phyloP scores from a whole-genome alignment of 1,140 invertebrate genomes.

The Papilio machaon region DNA sequence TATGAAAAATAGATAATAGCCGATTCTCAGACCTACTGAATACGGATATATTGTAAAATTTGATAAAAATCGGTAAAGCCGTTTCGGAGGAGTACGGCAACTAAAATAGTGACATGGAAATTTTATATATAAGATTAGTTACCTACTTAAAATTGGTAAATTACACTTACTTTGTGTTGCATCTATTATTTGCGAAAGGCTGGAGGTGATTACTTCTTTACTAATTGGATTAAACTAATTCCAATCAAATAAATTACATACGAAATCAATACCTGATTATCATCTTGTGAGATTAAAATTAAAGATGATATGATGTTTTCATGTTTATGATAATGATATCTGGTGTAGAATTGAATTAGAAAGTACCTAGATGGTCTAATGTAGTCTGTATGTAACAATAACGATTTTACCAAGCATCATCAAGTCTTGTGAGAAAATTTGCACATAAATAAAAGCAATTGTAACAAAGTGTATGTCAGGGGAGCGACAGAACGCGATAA shows the following conservation, averaged over 20 bases:
- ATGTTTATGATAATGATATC: neutral
- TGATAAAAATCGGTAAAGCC: too few relatives aligned
- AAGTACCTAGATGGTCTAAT: neutral
- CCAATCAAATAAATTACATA: too few relatives aligned
- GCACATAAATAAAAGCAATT: constrained; percentile 31
- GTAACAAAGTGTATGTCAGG: neutral
- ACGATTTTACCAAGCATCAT: constrained; percentile 7
- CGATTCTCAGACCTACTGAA: too few relatives aligned
- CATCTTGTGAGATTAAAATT: neutral
- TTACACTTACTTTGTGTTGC: too few relatives aligned
- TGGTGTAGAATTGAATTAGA: constrained; percentile 5
- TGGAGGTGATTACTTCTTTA: too few relatives aligned
- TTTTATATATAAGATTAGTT: too few relatives aligned
- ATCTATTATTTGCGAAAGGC: neutral
- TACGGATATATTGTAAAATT: too few relatives aligned
- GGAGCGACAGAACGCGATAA: constrained; percentile 35
- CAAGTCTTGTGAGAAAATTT: constrained; percentile 25
- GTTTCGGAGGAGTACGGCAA: too few relatives aligned
- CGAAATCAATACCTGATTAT: neutral
- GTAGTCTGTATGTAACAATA: constrained; percentile 9
- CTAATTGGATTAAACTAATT: too few relatives aligned
- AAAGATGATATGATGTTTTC: neutral
- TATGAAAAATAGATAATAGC: too few relatives aligned
- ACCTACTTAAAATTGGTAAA: too few relatives aligned
- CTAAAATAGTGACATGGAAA: too few relatives aligned